These are phyloP conservation scores for Erebia ligea DNA, from an alignment of 2,888 invertebrate genomes.

Conservation along the genomic window DNA sequence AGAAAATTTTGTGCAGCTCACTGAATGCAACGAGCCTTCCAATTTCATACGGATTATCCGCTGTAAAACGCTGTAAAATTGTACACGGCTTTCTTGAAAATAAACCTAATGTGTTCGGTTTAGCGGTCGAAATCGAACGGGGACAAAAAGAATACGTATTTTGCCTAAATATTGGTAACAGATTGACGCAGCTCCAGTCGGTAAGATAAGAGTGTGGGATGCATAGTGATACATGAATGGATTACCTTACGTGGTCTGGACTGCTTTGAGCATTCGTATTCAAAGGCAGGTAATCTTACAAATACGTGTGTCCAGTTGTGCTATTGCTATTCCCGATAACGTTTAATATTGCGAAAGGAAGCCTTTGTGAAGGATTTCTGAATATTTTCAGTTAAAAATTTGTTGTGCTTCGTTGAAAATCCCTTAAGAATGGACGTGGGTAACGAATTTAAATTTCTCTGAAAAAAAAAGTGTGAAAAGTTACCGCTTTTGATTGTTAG, in stretches of 20 bases:
- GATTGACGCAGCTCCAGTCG: slow-evolving; percentile 74
- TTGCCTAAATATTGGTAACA: slow-evolving; percentile 81
- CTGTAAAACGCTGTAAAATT: slow-evolving; percentile 73
- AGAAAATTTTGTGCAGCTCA: slow-evolving; percentile 81
- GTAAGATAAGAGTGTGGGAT: slow-evolving; percentile 73
- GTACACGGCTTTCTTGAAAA: slow-evolving; percentile 47
- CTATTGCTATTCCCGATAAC: slow-evolving; percentile 22
- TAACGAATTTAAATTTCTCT: not conserved
- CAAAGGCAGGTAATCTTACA: slow-evolving; percentile 34
- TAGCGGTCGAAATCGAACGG: slow-evolving; percentile 57
- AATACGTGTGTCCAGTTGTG: slow-evolving; percentile 23
- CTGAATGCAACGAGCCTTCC: slow-evolving; percentile 80
- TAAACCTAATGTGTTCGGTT: slow-evolving; percentile 47
- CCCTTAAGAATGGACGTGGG: not conserved
- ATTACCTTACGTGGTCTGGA: slow-evolving; percentile 58
- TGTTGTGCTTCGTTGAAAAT: slow-evolving; percentile 6
- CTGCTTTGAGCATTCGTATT: slow-evolving; percentile 57
- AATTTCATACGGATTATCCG: slow-evolving; percentile 79
- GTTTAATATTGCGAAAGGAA: slow-evolving; percentile 17
- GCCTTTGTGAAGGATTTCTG: not conserved
- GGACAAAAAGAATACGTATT: slow-evolving; percentile 66
- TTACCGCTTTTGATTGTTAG: not conserved
- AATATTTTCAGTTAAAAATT: slow-evolving; percentile 15
- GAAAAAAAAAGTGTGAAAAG: not conserved
- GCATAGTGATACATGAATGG: slow-evolving; percentile 78